Base-by-base conservation (phyloP, 2,888 invertebrate species). In the Epirrita christyi region DNA sequence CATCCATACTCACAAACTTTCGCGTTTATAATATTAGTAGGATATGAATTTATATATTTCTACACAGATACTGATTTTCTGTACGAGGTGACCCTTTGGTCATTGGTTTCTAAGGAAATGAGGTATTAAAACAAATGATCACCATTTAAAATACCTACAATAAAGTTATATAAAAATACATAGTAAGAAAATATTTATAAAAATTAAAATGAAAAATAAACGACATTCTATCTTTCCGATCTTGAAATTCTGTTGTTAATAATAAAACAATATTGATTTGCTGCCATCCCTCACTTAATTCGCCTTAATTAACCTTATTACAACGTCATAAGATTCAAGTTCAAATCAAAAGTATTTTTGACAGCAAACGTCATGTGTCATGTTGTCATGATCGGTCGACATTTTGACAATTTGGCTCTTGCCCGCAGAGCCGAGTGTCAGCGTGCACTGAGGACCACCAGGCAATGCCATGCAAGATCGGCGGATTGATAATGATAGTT, bases 341-440 rank as follows among this genome's bases (percentile, higher is more conserved):
- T 55, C 1, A 13, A n/a, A 32, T 2, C 9, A 9, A 7, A 9
- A 32, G 8, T 7, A 32, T 38, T 32, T 44, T 47, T 58, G 44
- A 53, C 59, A 42, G 48, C 34, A 42, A 43, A 59, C 14, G 40
- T 47, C 56, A 41, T 65, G 74, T 66, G 83, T 73, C 52, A 55
- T 54, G 67, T 70, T 71, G 75, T 80, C 78, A 74, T 83, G 88
- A 88, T 84, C 74, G 85, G 82, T 80, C 78, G 88, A 89, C 90
- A 86, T 86, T 86, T 89, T 88, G 89, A 89, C 88, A 89, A 88
- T 88, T 85, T 82, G 76, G 80, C 58, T 61, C 59, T 58, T 44
- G 42, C 15, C 58, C 29, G 45, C 59, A 46, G 59, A 60, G 63
- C 29, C 40, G 48, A 41, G 54, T 88, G 89, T 86, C 88, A 86